Conservation (phyloP, 2,797 vertebrate species). For the Ctenopoma multispine region DNA sequence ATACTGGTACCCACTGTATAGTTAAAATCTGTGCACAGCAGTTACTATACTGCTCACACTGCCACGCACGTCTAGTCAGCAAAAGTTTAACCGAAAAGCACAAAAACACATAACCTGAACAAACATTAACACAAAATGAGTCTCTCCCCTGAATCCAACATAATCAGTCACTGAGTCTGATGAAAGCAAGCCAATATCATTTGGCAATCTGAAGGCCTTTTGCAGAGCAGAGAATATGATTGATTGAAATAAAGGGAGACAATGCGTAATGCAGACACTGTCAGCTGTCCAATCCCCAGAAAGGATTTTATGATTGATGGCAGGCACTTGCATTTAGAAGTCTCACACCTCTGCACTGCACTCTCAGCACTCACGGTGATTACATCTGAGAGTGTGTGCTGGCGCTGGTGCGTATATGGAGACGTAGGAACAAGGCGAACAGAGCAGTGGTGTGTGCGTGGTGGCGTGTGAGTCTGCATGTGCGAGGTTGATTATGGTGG, state of each 20-base stretch:
- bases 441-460: constrained; percentile 9
- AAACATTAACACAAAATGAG: constrained; percentile 45
- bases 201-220: constrained; percentile 69
- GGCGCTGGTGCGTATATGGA: constrained; percentile 4
- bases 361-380: constrained; percentile 80
- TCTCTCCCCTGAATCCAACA: constrained; percentile 39
- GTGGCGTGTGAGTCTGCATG: constrained; percentile 43
- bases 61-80: constrained; percentile 8
- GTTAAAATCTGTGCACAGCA: not conserved
- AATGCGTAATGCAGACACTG: constrained; percentile 74
- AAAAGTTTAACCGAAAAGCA: constrained; percentile 11
- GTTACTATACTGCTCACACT: not conserved
- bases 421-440: constrained; percentile 20
- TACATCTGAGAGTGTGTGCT: constrained; percentile 61
- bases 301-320: constrained; percentile 84
- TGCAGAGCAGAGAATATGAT: constrained; percentile 61
- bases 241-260: constrained; percentile 79
- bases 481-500: constrained; percentile 67
- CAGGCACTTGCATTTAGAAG: constrained; percentile 66
- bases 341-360: constrained; percentile 77
- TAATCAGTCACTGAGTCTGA: constrained; percentile 63
- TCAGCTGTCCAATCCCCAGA: constrained; percentile 81
- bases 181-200: constrained; percentile 75
- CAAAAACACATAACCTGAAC: constrained; percentile 13
- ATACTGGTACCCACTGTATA: not conserved